Base-by-base conservation (phyloP, 2,888 invertebrate genomes). In the Imbricaverruca yamaguchii region DNA sequence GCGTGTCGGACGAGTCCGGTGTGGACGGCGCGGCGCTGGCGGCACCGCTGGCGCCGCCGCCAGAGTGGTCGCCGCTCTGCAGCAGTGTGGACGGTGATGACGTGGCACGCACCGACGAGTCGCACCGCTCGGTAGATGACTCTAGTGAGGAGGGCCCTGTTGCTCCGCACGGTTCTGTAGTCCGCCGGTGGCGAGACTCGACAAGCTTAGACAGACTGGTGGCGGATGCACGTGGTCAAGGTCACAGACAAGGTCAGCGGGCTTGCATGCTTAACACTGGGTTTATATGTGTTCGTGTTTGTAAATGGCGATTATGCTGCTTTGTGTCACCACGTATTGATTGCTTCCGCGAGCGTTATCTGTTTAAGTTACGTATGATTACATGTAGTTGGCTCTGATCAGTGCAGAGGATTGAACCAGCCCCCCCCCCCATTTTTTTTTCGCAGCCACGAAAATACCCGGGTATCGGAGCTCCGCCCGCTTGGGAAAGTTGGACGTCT, bases 121-220 rank as follows among this genome's bases (percentile, higher is more conserved):
- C 53, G 15, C 53, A 53, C 74, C 11, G 53, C 13, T 9, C 53
- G 53, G 53, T 25, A 53, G 74, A 74, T 15, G 74, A 18, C 21
- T 6, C 53, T 7, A 21, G 21, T 53, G 74, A 53, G 39, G 74
- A 25, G 39, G 15, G 53, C 18, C 10, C 74, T 1, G 53, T 6
- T 53, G 18, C 53, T 3, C 74, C 74, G 15, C 74, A 74, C 18
- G 53, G 74, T 21, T 18, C 18, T 53, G 74, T 74, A 9, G 53
- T 74, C 15, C 74, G 53, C 74, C 74, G 74, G 74, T 74, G 74
- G 74, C 74, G 74, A 53, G 53, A 74, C 18, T 74, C 74, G 6
- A 74, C 69, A 18, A 74, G 53, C 53, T 53, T 74, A 53, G 74
- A 74, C 25, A 18, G 18, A 53, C 74, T 74, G 74, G 74, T 74